Evolutionary conservation across 2,888 invertebrate genomes (phyloP).

Genomic region (Sarcophaga variegata): DNA sequence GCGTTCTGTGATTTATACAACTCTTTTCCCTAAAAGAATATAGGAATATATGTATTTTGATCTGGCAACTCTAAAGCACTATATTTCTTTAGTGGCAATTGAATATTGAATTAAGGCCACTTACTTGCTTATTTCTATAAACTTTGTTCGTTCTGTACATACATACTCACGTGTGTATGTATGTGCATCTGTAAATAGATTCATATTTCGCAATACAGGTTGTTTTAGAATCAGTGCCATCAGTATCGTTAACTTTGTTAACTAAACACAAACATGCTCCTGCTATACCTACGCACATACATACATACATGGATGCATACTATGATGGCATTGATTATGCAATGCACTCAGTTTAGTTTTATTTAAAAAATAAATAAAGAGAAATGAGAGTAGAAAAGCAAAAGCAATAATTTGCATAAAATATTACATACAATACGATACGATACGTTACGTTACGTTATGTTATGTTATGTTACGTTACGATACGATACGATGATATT

Average conservation of each 20-base stretch:
- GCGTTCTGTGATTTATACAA: too few species aligned
- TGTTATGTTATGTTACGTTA: too few species aligned
- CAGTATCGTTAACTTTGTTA: conserved; percentile 12
- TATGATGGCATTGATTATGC: background rate
- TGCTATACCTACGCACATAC: too few species aligned
- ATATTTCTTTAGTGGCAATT: conserved; percentile 6
- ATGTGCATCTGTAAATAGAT: background rate
- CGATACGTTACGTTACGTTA: too few species aligned
- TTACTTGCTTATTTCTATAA: conserved; percentile 13
- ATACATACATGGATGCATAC: too few species aligned
- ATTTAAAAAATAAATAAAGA: too few species aligned
- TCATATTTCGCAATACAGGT: background rate
- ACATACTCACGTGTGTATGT: background rate
- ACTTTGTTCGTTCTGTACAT: background rate
- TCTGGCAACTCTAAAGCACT: background rate
- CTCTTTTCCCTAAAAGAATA: too few species aligned
- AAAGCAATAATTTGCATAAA: background rate
- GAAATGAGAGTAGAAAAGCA: background rate
- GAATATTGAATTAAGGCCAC: conserved; percentile 45
- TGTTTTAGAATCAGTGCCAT: background rate
- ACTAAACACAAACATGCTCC: background rate
- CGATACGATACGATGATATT: background rate
- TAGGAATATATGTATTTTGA: background rate
- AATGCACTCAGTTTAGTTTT: background rate
- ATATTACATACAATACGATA: background rate